Evolutionary conservation across 2,113 vertebrate species (phyloP).

Genomic region (Hepsetus odoe): DNA sequence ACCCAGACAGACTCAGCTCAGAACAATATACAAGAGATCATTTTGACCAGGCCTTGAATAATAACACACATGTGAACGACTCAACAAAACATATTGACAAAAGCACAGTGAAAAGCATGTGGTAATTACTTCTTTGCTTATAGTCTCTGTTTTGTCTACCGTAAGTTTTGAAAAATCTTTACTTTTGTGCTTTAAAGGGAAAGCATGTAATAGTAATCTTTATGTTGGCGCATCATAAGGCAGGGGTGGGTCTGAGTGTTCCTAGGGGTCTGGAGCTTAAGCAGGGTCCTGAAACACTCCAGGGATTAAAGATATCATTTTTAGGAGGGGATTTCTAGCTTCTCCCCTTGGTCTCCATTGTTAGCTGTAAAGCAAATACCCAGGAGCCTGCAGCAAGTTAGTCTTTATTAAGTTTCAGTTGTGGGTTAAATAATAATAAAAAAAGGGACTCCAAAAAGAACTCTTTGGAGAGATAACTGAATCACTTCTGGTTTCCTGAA

Average conservation of each 20-base stretch:
- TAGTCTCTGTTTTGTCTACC: neutral
- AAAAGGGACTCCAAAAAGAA: neutral
- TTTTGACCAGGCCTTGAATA: slow-evolving; percentile 8
- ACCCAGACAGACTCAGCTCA: neutral
- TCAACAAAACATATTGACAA: neutral
- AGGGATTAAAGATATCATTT: neutral
- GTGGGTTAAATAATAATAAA: neutral
- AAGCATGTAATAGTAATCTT: neutral
- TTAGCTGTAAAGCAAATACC: neutral
- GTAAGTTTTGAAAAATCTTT: neutral
- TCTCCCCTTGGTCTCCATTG: neutral
- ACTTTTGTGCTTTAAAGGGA: slow-evolving; percentile 33
- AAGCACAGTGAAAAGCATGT: neutral
- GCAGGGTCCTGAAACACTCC: neutral
- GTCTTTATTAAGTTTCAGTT: neutral
- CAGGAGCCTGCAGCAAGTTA: neutral
- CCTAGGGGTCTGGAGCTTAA: neutral
- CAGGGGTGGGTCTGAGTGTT: neutral
- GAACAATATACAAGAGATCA: slow-evolving; percentile 10
- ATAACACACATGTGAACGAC: slow-evolving; percentile 13
- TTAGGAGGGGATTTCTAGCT: neutral
- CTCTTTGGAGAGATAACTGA: neutral
- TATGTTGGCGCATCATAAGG: neutral
- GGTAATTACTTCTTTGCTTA: neutral
- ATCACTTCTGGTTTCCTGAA: neutral